Evolutionary conservation across 2,888 invertebrate species (phyloP).

Genomic region (Lasioglossum calceatum): DNA sequence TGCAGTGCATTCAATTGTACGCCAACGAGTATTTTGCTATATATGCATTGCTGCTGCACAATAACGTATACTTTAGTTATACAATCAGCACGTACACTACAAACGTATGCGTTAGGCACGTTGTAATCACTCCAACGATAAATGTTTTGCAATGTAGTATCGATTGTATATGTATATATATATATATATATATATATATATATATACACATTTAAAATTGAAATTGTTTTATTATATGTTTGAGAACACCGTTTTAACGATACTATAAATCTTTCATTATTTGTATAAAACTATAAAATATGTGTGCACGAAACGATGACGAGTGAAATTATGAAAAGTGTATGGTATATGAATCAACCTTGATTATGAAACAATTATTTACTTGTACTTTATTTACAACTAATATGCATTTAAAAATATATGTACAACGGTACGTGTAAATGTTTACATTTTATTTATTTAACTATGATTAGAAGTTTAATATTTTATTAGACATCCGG

Average conservation of each 20-base stretch:
- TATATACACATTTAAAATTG: neutral
- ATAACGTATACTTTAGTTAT: conserved; percentile 27
- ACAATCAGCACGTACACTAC: conserved; percentile 11
- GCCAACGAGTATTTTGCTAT: neutral
- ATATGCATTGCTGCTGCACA: neutral
- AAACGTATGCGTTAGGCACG: conserved; percentile 20
- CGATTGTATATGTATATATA: neutral
- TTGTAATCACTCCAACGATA: conserved; percentile 42
- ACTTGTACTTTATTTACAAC: neutral
- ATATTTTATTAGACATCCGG: neutral
- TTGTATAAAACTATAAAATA: neutral
- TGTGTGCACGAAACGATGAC: neutral
- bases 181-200: neutral
- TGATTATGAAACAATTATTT: neutral
- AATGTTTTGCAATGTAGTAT: conserved; percentile 9
- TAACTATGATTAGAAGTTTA: neutral
- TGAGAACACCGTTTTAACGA: neutral
- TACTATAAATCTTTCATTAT: neutral
- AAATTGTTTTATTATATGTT: neutral
- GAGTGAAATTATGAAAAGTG: neutral
- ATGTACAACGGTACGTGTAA: neutral
- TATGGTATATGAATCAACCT: neutral
- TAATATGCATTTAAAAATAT: neutral
- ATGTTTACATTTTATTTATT: neutral
- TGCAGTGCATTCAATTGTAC: conserved; percentile 9